A percentile compares a stretch with the other conserved stretches of the same genome.
Evolutionary conservation across 1,140 invertebrate species (phyloP).

Genomic region (Phymorhynchus buccinoides): DNA sequence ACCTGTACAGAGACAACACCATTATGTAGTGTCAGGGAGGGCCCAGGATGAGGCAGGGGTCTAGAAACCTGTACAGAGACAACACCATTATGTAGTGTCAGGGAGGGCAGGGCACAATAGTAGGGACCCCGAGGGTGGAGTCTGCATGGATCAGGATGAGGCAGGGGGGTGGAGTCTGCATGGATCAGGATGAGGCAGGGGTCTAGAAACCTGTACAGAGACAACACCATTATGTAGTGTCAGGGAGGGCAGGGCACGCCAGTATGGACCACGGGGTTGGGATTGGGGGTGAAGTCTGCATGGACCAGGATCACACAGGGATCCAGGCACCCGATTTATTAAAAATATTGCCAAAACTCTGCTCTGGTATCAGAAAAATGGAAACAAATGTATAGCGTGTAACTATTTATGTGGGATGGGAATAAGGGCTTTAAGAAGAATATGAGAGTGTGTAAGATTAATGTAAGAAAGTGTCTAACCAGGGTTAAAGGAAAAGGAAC

Average conservation of each 20-base stretch:
- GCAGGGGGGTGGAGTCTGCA: too few species aligned
- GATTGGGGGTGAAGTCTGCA: conserved; percentile 26
- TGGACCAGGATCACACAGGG: conserved; percentile 52
- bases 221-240: conserved; percentile 37
- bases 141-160: conserved; percentile 46
- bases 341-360: too few species aligned
- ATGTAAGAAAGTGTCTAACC: too few species aligned
- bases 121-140: conserved; percentile 2
- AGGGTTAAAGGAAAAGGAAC: too few species aligned
- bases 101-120: background rate
- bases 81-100: too few species aligned
- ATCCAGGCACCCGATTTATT: conserved; percentile 33
- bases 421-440: background rate
- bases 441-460: background rate
- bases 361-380: background rate
- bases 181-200: conserved; percentile 49
- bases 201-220: conserved; percentile 33
- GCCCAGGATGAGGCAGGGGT: conserved; percentile 52
- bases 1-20: too few species aligned
- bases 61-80: conserved; percentile 40
- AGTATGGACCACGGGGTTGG: background rate
- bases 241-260: conserved; percentile 32
- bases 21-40: too few species aligned
- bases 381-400: background rate
- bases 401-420: background rate